These are phyloP conservation scores for Nannospalax galili DNA, from an alignment of 2,113 vertebrate species.

Conservation along the genomic window DNA sequence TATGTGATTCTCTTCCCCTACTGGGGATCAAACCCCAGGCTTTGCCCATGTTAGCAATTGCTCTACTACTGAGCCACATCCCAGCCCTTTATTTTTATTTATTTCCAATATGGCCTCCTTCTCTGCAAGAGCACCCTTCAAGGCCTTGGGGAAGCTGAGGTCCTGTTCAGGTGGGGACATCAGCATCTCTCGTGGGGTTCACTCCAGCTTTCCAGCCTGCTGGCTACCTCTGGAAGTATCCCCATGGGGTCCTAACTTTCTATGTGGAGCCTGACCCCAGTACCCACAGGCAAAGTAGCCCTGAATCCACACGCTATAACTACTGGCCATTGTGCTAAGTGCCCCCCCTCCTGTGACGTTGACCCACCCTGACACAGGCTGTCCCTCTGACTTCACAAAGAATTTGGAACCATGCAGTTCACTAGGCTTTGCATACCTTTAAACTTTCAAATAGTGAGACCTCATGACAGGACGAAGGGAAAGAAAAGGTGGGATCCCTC, in stretches of 20 bases:
- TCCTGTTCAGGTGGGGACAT: not conserved
- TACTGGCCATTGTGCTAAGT: not conserved
- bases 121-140: not conserved
- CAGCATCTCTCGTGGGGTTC: not conserved
- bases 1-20: no score
- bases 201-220: not conserved
- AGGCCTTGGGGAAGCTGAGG: not conserved
- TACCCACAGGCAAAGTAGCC: not conserved
- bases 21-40: not conserved
- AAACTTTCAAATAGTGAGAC: not conserved
- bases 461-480: not conserved
- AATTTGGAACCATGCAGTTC: not conserved
- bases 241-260: not conserved
- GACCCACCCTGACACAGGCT: not conserved
- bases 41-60: not conserved
- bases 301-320: not conserved
- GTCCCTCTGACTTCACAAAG: not conserved
- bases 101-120: not conserved
- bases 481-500: not conserved
- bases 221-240: not conserved
- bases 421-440: slow-evolving; percentile 22
- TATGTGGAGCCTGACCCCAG: not conserved
- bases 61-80: not conserved
- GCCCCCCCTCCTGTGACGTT: not conserved
- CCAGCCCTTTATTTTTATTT: not conserved